phyloP scores from a whole-genome alignment of 2,113 vertebrate genomes.

The Sturnus vulgaris region DNA sequence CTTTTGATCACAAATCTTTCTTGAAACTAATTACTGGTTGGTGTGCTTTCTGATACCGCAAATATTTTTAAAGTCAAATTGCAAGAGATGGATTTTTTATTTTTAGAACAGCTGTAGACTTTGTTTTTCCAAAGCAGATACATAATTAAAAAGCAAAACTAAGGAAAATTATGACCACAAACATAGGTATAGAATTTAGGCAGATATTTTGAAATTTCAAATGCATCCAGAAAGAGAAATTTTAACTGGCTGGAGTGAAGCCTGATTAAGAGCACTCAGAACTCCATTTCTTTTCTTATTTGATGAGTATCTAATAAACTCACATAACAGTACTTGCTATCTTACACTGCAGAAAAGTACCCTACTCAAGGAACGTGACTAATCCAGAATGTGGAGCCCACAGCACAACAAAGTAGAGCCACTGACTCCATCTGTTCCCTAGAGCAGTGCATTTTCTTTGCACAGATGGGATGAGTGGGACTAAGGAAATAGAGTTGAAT shows the following conservation, averaged over 20 bases:
- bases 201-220: not conserved
- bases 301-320: not conserved
- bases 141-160: not conserved
- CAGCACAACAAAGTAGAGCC: not conserved
- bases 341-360: not conserved
- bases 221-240: not conserved
- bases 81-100: not conserved
- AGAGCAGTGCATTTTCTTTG: not conserved
- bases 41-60: conserved; percentile 6
- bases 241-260: not conserved
- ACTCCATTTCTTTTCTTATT: not conserved
- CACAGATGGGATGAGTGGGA: conserved; percentile 26
- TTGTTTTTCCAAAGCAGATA: not conserved
- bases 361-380: not conserved
- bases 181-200: not conserved
- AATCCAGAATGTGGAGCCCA: not conserved
- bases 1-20: conserved; percentile 20
- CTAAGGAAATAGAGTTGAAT: not conserved
- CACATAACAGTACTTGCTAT: not conserved
- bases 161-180: not conserved
- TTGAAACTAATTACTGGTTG: not conserved
- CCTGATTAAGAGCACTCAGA: not conserved
- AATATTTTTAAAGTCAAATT: not conserved
- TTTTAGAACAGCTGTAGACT: not conserved
- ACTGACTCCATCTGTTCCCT: conserved; percentile 17